These are phyloP conservation scores for Drosophila subpulchrella DNA, from an alignment of 1,140 invertebrate genomes.

Conservation along the genomic window DNA sequence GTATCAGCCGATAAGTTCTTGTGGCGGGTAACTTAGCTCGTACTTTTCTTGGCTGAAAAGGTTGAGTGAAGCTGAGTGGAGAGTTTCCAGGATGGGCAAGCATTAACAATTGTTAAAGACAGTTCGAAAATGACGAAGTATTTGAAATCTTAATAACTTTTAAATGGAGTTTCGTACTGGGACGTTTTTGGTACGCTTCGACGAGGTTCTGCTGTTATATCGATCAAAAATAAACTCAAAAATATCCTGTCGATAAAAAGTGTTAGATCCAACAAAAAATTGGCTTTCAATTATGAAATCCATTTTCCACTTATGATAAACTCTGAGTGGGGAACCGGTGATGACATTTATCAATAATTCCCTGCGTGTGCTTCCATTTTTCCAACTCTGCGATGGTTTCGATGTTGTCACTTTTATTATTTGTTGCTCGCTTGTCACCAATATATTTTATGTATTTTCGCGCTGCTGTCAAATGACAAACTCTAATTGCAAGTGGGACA, in stretches of 20 bases:
- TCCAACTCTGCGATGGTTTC: conserved; percentile 11
- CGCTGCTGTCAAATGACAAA: conserved; percentile 74
- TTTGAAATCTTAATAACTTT: no score
- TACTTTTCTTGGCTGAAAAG: conserved; percentile 14
- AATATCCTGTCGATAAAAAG: neutral
- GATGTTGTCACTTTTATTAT: conserved; percentile 43
- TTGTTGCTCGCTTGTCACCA: conserved; percentile 54
- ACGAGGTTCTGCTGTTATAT: neutral
- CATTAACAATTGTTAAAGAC: neutral
- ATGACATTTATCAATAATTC: conserved; percentile 36
- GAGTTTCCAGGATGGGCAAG: conserved; percentile 6
- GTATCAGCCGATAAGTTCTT: conserved; percentile 46
- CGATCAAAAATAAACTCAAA: neutral
- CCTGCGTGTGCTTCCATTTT: conserved; percentile 3
- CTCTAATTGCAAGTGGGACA: conserved; percentile 77
- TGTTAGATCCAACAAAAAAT: neutral
- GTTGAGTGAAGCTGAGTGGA: conserved; percentile 10
- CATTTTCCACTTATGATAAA: conserved; percentile 15
- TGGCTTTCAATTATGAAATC: conserved; percentile 14
- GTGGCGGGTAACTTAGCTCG: conserved; percentile 25
- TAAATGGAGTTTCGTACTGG: no score
- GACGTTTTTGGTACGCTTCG: no score
- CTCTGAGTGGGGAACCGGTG: neutral
- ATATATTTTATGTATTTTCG: conserved; percentile 61
- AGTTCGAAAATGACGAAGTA: no score